Percentiles rank a stretch among this genome's conserved stretches.
These are phyloP conservation scores for Allolobophora icterica DNA, from an alignment of 2,888 invertebrate species.

Conservation along the genomic window DNA sequence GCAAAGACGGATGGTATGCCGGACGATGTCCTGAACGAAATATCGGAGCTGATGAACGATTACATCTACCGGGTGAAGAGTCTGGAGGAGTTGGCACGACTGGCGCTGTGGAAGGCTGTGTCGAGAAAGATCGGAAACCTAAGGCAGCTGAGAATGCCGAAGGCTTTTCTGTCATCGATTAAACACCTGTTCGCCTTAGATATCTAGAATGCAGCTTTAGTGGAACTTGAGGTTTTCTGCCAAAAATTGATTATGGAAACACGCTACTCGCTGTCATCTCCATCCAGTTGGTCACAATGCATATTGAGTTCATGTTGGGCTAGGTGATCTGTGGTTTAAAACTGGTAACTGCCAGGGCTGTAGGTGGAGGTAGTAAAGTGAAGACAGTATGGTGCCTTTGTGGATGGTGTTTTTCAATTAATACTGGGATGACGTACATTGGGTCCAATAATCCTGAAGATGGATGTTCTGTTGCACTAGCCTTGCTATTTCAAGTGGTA, in stretches of 20 bases:
- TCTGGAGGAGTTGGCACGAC: conserved; percentile 38
- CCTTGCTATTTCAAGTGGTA: neutral
- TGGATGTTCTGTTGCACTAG: neutral
- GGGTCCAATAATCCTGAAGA: neutral
- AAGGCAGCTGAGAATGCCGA: conserved; percentile 37
- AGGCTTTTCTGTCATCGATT: conserved; percentile 29
- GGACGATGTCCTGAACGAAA: conserved; percentile 28
- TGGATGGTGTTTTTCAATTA: neutral
- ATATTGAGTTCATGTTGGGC: neutral
- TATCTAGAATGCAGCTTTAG: neutral
- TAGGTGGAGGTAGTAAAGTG: neutral
- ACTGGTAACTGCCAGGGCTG: neutral
- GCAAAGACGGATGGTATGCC: conserved; percentile 43
- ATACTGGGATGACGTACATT: neutral
- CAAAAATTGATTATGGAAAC: neutral
- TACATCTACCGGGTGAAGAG: conserved; percentile 28
- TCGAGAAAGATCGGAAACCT: conserved; percentile 30
- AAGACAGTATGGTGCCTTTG: neutral
- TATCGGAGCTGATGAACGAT: conserved; percentile 35
- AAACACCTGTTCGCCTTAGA: conserved; percentile 26
- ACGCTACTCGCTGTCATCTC: neutral
- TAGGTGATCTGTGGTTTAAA: no score
- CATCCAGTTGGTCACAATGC: neutral
- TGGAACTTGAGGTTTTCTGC: neutral
- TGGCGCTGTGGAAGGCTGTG: conserved; percentile 40